These are phyloP conservation scores for Meloidogyne hapla DNA, from an alignment of 1,140 invertebrate species.

Conservation along the genomic window DNA sequence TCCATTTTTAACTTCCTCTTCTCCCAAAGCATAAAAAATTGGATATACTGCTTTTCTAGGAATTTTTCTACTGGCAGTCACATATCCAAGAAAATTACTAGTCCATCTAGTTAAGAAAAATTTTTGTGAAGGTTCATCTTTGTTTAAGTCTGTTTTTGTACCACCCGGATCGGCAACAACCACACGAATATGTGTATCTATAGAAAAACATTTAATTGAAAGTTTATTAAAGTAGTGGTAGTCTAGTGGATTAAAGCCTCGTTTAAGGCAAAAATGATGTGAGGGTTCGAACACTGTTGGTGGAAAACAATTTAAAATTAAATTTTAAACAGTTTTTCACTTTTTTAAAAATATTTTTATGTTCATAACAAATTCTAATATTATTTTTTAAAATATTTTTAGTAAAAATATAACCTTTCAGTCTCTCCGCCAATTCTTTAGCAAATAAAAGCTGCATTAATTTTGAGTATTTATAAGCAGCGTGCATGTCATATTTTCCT, in stretches of 20 bases:
- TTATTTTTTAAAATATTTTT: too few relatives aligned
- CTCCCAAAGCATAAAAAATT: conserved; percentile 56
- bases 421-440: conserved; percentile 55
- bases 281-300: too few relatives aligned
- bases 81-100: conserved; percentile 24
- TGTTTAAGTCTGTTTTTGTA: conserved; percentile 51
- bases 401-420: conserved; percentile 44
- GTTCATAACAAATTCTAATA: too few relatives aligned
- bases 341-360: too few relatives aligned
- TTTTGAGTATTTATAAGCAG: conserved; percentile 54
- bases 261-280: too few relatives aligned
- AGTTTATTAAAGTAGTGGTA: conserved; percentile 1
- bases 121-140: conserved; percentile 45
- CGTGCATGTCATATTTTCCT: conserved; percentile 29
- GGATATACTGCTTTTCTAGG: conserved; percentile 47
- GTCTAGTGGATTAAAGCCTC: too few relatives aligned
- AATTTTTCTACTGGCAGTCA: conserved; percentile 44
- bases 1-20: conserved; percentile 45
- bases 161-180: conserved; percentile 57
- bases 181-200: conserved; percentile 54
- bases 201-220: too few relatives aligned
- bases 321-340: too few relatives aligned
- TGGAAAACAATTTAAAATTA: too few relatives aligned
- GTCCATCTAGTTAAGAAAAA: conserved; percentile 60
- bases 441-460: conserved; percentile 58